phyloP scores from a whole-genome alignment of 2,888 invertebrate species.

The Polyommatus icarus region DNA sequence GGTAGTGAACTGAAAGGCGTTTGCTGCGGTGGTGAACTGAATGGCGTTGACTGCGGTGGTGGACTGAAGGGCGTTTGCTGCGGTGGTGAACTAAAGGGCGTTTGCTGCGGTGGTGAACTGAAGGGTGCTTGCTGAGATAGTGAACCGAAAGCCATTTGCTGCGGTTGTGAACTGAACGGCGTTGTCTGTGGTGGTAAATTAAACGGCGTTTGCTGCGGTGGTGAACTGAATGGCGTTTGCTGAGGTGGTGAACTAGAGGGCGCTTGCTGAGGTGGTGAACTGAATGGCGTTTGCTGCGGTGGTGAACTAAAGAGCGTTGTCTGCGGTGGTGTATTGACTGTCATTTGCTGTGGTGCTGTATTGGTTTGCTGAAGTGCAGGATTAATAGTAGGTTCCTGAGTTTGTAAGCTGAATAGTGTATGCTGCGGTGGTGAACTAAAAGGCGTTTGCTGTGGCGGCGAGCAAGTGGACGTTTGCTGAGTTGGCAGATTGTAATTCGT shows the following conservation, averaged over 20 bases:
- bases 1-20: background rate
- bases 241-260: background rate
- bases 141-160: constrained; percentile 52
- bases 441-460: constrained; percentile 32
- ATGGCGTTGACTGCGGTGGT: background rate
- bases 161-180: background rate
- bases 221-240: constrained; percentile 54
- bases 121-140: constrained; percentile 54
- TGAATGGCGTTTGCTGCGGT: background rate
- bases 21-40: background rate
- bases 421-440: constrained; percentile 49
- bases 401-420: background rate
- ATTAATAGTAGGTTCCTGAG: background rate
- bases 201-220: constrained; percentile 50
- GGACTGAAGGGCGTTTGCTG: background rate
- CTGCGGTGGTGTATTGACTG: constrained; percentile 61
- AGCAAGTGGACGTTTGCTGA: constrained; percentile 37
- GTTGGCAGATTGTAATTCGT: constrained; percentile 49
- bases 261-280: background rate
- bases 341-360: constrained; percentile 57
- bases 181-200: constrained; percentile 26
- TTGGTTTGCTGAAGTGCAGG: constrained; percentile 43
- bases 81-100: background rate
- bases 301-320: background rate
- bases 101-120: constrained; percentile 59